phyloP scores from a whole-genome alignment of 2,888 invertebrate species.

The Dromius quadrimaculatus region DNA sequence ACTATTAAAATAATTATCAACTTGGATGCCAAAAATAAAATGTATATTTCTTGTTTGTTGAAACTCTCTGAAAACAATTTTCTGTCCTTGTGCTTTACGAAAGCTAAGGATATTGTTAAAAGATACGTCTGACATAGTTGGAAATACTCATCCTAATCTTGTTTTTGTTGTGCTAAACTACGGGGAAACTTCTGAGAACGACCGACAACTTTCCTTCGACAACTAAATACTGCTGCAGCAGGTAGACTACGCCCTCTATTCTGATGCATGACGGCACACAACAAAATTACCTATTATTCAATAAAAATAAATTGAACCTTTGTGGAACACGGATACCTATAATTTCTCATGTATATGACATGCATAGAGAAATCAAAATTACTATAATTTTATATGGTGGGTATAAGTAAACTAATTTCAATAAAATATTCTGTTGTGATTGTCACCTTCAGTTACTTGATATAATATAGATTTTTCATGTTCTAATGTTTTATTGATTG shows the following conservation, averaged over 20 bases:
- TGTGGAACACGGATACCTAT: background rate
- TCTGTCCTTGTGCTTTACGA: no score
- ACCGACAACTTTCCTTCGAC: background rate
- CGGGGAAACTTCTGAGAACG: background rate
- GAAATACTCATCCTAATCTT: no score
- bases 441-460: background rate
- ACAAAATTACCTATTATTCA: background rate
- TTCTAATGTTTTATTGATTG: background rate
- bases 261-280: background rate
- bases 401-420: background rate
- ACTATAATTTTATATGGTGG: background rate
- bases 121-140: no score
- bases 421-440: background rate
- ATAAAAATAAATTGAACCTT: background rate
- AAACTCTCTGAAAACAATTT: no score
- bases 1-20: no score
- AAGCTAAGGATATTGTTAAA: no score
- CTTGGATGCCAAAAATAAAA: no score
- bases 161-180: background rate
- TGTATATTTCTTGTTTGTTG: no score
- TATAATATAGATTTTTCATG: constrained; percentile 1
- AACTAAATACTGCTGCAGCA: background rate
- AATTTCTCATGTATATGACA: background rate
- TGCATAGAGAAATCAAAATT: background rate
- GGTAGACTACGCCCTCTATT: background rate